Evolutionary conservation across 2,113 vertebrate genomes (phyloP).

Genomic region (Sphyrna mokarran): DNA sequence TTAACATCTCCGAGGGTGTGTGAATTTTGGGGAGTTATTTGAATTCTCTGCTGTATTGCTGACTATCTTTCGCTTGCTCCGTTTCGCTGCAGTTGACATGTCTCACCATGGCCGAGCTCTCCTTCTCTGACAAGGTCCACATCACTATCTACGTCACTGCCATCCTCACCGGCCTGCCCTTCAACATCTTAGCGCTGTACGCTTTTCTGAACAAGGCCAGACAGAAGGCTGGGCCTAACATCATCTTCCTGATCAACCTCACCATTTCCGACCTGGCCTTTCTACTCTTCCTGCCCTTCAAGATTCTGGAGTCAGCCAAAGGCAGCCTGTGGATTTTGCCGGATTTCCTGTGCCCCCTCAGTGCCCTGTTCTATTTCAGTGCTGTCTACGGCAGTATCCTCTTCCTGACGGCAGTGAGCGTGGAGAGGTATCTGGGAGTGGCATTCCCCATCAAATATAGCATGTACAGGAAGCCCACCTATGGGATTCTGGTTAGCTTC

Average conservation of each 20-base stretch:
- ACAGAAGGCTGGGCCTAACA: conserved; percentile 60
- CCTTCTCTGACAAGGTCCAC: conserved; percentile 47
- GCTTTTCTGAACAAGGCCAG: conserved; percentile 64
- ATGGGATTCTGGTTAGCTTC: conserved; percentile 57
- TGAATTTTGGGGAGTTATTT: too few species aligned
- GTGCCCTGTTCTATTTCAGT: conserved; percentile 72
- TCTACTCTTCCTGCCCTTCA: conserved; percentile 60
- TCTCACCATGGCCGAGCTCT: neutral
- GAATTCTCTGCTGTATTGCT: fast-evolving
- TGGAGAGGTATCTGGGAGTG: conserved; percentile 77
- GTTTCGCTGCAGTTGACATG: neutral
- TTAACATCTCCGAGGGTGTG: too few species aligned
- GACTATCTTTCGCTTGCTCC: neutral
- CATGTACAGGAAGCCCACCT: conserved; percentile 53
- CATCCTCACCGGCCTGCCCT: conserved; percentile 69
- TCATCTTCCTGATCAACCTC: conserved; percentile 68
- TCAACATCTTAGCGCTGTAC: conserved; percentile 71
- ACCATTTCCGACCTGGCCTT: conserved; percentile 63
- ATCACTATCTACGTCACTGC: conserved; percentile 69
- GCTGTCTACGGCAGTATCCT: conserved; percentile 81
- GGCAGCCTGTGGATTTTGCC: conserved; percentile 62
- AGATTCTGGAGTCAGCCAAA: conserved; percentile 55
- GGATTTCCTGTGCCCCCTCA: conserved; percentile 58
- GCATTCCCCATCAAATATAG: conserved; percentile 72
- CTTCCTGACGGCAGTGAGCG: conserved; percentile 72